Conservation (phyloP, 2,888 invertebrate species). For the Chirona hameri region DNA sequence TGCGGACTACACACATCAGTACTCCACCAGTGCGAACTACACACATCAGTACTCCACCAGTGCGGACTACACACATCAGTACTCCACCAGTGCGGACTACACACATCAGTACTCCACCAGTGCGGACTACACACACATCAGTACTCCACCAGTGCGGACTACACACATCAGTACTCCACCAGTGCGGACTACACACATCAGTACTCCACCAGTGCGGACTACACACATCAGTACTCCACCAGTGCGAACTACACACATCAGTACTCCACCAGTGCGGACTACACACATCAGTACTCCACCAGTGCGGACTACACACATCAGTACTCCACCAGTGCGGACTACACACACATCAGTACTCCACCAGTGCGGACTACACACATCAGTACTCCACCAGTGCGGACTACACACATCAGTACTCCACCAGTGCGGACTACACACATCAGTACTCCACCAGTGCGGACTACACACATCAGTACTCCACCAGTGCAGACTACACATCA, state of each 20-base stretch:
- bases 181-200: no score
- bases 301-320: no score
- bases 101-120: not conserved
- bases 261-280: not conserved
- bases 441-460: not conserved
- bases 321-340: not conserved
- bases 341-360: not conserved
- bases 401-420: not conserved
- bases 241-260: no score
- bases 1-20: not conserved
- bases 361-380: not conserved
- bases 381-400: not conserved
- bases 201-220: not conserved
- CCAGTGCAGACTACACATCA: not conserved
- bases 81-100: not conserved
- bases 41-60: not conserved
- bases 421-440: not conserved
- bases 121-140: no score
- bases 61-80: not conserved
- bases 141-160: not conserved
- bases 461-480: not conserved
- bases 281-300: not conserved
- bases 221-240: not conserved
- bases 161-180: not conserved
- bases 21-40: not conserved